Conservation (phyloP, 1,140 invertebrate species). For the Drosophila watanabei region DNA sequence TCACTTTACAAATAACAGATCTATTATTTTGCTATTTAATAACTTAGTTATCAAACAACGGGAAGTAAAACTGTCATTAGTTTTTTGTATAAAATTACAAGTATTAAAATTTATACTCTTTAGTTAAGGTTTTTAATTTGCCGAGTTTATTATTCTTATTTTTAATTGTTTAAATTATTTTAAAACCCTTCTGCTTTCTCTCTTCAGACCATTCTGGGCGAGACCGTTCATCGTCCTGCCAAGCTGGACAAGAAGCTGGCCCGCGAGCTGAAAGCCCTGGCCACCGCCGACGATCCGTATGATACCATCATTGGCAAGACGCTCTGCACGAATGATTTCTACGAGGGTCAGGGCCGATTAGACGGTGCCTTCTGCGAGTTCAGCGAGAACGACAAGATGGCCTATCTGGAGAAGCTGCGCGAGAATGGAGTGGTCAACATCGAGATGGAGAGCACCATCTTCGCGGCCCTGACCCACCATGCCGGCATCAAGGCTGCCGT, state of each 20-base stretch:
- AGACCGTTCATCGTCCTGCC: constrained; percentile 92
- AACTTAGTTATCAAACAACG: background rate
- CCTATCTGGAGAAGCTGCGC: constrained; percentile 92
- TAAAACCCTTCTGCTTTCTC: background rate
- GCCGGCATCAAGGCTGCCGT: constrained; percentile 97
- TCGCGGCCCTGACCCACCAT: constrained; percentile 96
- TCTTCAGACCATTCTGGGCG: constrained; percentile 94
- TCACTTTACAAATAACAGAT: background rate
- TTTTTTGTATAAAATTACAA: background rate
- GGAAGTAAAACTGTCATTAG: background rate
- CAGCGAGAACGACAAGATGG: constrained; percentile 94
- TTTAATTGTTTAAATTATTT: background rate
- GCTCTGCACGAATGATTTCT: constrained; percentile 98
- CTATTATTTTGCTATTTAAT: background rate
- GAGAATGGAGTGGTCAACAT: constrained; percentile 96
- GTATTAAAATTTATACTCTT: background rate
- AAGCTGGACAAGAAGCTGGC: constrained; percentile 93
- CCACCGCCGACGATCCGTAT: constrained; percentile 92
- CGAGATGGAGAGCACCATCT: constrained; percentile 96
- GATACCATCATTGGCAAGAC: constrained; percentile 96
- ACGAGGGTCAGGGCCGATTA: constrained; percentile 97
- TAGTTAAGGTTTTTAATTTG: background rate
- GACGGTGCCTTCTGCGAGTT: constrained; percentile 99
- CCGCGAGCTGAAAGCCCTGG: constrained; percentile 91
- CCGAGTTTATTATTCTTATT: background rate